These are phyloP conservation scores for Gambusia holbrooki DNA, from an alignment of 2,113 vertebrate species.

Conservation along the genomic window DNA sequence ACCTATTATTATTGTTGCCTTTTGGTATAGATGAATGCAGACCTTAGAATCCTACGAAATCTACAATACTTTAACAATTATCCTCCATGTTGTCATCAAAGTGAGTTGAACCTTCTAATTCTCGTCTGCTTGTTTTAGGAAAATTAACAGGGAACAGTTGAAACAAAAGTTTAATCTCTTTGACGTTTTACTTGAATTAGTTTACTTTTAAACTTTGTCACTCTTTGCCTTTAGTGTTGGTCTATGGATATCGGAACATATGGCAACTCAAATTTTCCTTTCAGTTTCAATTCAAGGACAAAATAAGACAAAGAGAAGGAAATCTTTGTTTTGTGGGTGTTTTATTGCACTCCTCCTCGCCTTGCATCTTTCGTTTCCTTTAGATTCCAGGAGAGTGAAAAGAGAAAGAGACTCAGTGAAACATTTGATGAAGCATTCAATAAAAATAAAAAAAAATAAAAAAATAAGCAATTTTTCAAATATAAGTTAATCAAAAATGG, in stretches of 20 bases:
- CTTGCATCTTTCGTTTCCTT: slow-evolving; percentile 44
- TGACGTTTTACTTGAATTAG: slow-evolving; percentile 36
- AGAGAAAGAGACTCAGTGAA: slow-evolving; percentile 34
- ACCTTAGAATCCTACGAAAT: background rate
- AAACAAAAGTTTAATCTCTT: slow-evolving; percentile 16
- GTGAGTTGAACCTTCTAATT: slow-evolving; percentile 39
- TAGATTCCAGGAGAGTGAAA: slow-evolving; percentile 48
- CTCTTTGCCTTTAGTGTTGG: slow-evolving; percentile 37
- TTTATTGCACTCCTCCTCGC: background rate
- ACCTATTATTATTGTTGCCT: background rate
- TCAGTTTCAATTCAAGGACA: slow-evolving; percentile 53
- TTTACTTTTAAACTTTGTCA: slow-evolving; percentile 42
- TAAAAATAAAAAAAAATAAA: no score
- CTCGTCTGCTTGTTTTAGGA: slow-evolving; percentile 22
- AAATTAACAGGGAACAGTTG: slow-evolving; percentile 12
- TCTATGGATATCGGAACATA: slow-evolving; percentile 62
- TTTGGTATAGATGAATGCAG: background rate
- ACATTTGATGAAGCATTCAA: slow-evolving; percentile 50
- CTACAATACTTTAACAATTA: slow-evolving; percentile 28
- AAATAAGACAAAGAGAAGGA: slow-evolving; percentile 23
- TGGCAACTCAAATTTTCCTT: slow-evolving; percentile 52
- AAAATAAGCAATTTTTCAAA: no score
- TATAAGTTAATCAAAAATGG: no score
- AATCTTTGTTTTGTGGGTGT: background rate
- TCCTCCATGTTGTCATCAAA: slow-evolving; percentile 7